Evolutionary conservation across 2,113 vertebrate species (phyloP).

Genomic region (Chaetura pelagica): DNA sequence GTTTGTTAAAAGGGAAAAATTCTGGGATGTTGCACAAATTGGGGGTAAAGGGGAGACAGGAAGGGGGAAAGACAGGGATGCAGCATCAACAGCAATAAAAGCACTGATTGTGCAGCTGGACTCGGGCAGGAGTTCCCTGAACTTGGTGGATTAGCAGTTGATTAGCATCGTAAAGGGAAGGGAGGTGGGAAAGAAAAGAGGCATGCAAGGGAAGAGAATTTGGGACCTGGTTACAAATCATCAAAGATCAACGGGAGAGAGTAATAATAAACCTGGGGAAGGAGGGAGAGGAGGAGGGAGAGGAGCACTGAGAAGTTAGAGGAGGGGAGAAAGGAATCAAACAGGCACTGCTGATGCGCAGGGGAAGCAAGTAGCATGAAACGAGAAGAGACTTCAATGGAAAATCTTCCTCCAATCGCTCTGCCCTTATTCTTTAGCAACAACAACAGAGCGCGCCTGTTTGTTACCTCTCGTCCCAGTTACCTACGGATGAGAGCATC

Average conservation of each 20-base stretch:
- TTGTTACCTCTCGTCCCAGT: constrained; percentile 56
- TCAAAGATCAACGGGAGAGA: not conserved
- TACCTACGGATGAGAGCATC: constrained; percentile 60
- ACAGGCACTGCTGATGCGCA: constrained; percentile 10
- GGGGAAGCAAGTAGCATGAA: constrained; percentile 18
- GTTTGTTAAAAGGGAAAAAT: not conserved
- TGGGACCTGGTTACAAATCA: not conserved
- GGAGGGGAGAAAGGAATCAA: constrained; percentile 31
- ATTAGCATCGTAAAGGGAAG: not conserved
- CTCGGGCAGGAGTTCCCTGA: constrained; percentile 47
- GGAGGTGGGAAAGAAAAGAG: not conserved
- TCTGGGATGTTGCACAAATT: not conserved
- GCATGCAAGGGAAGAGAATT: not conserved
- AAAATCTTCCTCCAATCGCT: constrained; percentile 34
- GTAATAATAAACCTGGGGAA: not conserved
- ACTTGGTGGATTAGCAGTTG: constrained; percentile 45
- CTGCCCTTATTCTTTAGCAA: constrained; percentile 62
- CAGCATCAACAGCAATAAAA: constrained; percentile 61
- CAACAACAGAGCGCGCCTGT: constrained; percentile 41
- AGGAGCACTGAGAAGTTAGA: constrained; percentile 31
- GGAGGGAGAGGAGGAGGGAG: not conserved
- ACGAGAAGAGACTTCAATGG: constrained; percentile 2
- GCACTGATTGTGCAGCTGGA: constrained; percentile 37
- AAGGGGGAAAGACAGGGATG: not conserved
- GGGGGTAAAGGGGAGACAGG: not conserved